Evolutionary conservation across 1,140 invertebrate species (phyloP).

Genomic region (Zelostemma sp.): DNA sequence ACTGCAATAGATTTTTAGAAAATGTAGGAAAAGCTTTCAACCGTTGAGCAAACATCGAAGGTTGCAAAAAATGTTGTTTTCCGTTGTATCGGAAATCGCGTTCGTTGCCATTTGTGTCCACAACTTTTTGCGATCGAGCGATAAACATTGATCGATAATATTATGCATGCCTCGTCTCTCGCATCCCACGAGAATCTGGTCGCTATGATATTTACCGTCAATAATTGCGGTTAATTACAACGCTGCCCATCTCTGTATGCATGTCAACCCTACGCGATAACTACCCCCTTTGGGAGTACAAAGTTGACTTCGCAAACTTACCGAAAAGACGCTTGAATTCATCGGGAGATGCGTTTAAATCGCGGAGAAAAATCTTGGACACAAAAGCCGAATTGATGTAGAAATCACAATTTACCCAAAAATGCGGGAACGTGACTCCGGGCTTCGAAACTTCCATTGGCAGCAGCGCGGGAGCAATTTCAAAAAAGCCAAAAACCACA

Average conservation of each 20-base stretch:
- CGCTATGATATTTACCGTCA: slow-evolving; percentile 45
- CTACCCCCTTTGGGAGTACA: slow-evolving; percentile 42
- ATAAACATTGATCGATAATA: slow-evolving; percentile 19
- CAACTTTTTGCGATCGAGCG: not conserved
- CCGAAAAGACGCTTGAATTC: slow-evolving; percentile 40
- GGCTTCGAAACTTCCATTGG: too few species aligned
- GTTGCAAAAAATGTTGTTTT: too few species aligned
- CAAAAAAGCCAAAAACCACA: slow-evolving; percentile 38
- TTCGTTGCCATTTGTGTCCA: too few species aligned
- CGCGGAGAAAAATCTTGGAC: not conserved
- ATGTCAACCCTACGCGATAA: slow-evolving; percentile 47
- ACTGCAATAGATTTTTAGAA: too few species aligned
- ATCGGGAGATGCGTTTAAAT: slow-evolving; percentile 34
- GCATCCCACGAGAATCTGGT: slow-evolving; percentile 31
- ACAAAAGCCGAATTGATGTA: too few species aligned
- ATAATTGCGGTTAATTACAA: slow-evolving; percentile 54
- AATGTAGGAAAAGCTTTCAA: too few species aligned
- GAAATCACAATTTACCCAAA: too few species aligned
- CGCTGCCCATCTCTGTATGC: slow-evolving; percentile 46
- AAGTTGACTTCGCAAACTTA: slow-evolving; percentile 43
- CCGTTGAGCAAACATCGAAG: too few species aligned
- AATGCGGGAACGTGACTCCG: too few species aligned
- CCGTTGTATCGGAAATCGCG: too few species aligned
- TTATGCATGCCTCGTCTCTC: slow-evolving; percentile 19
- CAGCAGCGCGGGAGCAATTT: not conserved